phyloP scores from a whole-genome alignment of 2,888 invertebrate species.

The Lepidocyrtinus sp. region DNA sequence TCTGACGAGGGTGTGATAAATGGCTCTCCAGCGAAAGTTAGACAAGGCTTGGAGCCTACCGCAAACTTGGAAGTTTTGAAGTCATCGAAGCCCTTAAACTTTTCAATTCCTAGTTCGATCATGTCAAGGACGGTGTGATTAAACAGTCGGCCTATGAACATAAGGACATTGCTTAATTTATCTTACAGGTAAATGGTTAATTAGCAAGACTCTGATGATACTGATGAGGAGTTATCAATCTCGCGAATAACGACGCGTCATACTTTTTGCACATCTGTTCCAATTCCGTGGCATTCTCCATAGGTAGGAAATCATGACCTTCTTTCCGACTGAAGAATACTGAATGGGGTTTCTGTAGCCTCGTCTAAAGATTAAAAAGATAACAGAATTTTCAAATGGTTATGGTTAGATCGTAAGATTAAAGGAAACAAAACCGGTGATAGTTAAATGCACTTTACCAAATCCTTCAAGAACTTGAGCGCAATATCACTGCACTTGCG shows the following conservation, averaged over 20 bases:
- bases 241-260: constrained; percentile 92
- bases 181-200: too few species aligned
- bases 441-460: constrained; percentile 75
- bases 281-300: constrained; percentile 90
- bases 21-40: constrained; percentile 91
- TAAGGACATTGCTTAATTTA: too few species aligned
- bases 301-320: constrained; percentile 88
- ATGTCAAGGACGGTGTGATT: constrained; percentile 94
- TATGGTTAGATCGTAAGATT: too few species aligned
- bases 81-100: constrained; percentile 84
- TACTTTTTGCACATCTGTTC: constrained; percentile 83
- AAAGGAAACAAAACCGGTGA: not conserved
- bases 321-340: constrained; percentile 81
- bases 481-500: constrained; percentile 83
- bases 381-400: too few species aligned
- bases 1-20: constrained; percentile 87
- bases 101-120: constrained; percentile 93
- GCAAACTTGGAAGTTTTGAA: constrained; percentile 85
- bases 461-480: constrained; percentile 84
- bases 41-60: constrained; percentile 89
- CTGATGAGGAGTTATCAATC: too few species aligned
- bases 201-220: too few species aligned
- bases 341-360: constrained; percentile 89
- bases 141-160: constrained; percentile 85
- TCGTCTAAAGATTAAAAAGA: constrained; percentile 77